Percentiles rank a stretch among this genome's conserved stretches.
These are phyloP conservation scores for Morone saxatilis DNA, from an alignment of 2,113 vertebrate genomes.

Conservation along the genomic window DNA sequence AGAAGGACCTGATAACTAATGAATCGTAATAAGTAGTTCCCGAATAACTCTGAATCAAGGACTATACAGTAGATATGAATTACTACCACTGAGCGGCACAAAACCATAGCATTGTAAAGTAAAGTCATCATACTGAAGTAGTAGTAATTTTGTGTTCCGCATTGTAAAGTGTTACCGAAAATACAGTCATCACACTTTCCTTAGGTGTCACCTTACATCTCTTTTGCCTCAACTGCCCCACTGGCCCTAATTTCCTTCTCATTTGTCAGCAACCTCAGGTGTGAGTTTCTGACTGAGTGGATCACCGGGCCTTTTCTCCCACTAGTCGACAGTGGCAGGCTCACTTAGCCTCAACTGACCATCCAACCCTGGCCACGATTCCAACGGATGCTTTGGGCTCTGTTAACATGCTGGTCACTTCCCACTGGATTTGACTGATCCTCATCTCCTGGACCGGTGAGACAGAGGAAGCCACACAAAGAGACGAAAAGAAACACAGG, in stretches of 20 bases:
- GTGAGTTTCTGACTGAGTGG: conserved; percentile 14
- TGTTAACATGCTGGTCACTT: conserved; percentile 56
- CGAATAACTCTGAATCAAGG: not conserved
- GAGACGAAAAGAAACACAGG: conserved; percentile 12
- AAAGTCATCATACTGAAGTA: too few relatives aligned
- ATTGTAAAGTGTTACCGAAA: not conserved
- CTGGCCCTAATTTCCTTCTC: conserved; percentile 29
- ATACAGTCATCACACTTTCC: conserved; percentile 15
- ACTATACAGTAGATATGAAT: not conserved
- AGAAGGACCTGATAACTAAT: not conserved
- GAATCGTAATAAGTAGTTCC: not conserved
- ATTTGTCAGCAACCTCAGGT: conserved; percentile 36
- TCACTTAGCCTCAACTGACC: conserved; percentile 35
- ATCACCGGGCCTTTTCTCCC: not conserved
- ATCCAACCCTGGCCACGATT: conserved; percentile 33
- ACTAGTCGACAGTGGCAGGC: conserved; percentile 23
- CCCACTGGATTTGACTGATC: conserved; percentile 62
- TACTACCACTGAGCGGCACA: too few relatives aligned
- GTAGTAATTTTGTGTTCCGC: too few relatives aligned
- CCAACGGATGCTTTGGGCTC: conserved; percentile 34
- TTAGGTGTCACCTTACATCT: conserved; percentile 14
- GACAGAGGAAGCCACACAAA: conserved; percentile 39
- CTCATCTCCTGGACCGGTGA: conserved; percentile 24
- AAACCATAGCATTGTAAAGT: too few relatives aligned
- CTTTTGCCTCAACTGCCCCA: conserved; percentile 12